Percentiles rank a stretch among this genome's conserved stretches.
These are phyloP conservation scores for Colletes latitarsis DNA, from an alignment of 1,140 invertebrate genomes.

Conservation along the genomic window DNA sequence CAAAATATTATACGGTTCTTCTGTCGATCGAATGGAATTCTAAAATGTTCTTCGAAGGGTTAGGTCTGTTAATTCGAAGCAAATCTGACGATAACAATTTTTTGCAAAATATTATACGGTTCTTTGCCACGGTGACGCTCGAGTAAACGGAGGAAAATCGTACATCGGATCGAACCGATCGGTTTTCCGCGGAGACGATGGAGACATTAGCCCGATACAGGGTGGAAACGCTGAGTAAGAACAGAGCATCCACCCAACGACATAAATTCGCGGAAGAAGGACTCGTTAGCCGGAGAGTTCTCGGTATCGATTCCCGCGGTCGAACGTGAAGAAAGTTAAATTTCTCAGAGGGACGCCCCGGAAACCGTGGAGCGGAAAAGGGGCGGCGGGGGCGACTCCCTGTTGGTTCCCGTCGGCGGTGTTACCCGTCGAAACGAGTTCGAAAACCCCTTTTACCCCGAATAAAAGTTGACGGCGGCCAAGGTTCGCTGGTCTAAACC, in stretches of 20 bases:
- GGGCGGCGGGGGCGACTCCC: neutral
- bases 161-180: too few relatives aligned
- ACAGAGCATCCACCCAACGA: neutral
- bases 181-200: too few relatives aligned
- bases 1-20: too few relatives aligned
- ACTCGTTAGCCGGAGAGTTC: constrained; percentile 58
- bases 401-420: constrained; percentile 40
- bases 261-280: constrained; percentile 23
- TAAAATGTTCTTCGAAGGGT: too few relatives aligned
- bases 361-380: constrained; percentile 43
- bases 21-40: too few relatives aligned
- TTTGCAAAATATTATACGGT: too few relatives aligned
- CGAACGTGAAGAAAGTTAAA: constrained; percentile 67
- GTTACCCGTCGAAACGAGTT: constrained; percentile 59
- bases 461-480: constrained; percentile 61
- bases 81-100: too few relatives aligned
- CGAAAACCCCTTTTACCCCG: constrained; percentile 61
- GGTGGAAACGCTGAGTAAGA: too few relatives aligned
- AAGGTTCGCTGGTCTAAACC: constrained; percentile 18
- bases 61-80: too few relatives aligned
- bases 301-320: constrained; percentile 58
- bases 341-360: constrained; percentile 66
- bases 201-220: too few relatives aligned
- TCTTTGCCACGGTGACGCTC: too few relatives aligned
- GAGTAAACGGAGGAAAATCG: too few relatives aligned